Evolutionary conservation across 2,797 vertebrate species (phyloP).

Genomic region (Amblyopsis hoosieri): DNA sequence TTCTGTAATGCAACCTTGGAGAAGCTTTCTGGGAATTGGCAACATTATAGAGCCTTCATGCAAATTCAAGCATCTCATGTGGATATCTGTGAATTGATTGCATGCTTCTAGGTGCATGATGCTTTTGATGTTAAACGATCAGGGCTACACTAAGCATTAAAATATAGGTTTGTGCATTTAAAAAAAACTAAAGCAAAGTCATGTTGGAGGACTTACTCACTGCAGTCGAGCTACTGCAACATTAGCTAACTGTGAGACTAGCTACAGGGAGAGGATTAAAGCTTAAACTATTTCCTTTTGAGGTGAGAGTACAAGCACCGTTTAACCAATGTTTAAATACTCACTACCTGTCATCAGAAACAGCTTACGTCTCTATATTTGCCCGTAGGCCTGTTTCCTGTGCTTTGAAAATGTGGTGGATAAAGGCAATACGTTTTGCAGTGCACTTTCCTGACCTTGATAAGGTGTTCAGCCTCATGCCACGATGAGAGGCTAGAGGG

Average conservation of each 20-base stretch:
- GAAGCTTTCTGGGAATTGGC: slow-evolving; percentile 3
- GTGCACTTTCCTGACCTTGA: slow-evolving; percentile 68
- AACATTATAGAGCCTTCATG: background rate
- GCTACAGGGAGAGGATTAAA: slow-evolving; percentile 38
- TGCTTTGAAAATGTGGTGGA: slow-evolving; percentile 58
- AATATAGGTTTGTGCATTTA: slow-evolving; percentile 26
- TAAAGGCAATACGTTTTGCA: slow-evolving; percentile 61
- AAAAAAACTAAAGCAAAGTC: slow-evolving; percentile 46
- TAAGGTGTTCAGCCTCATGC: slow-evolving; percentile 57
- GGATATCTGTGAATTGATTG: slow-evolving; percentile 6
- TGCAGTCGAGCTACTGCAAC: slow-evolving; percentile 7
- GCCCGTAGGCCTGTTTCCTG: slow-evolving; percentile 34
- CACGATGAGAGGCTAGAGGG: slow-evolving; percentile 45
- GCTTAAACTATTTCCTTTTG: slow-evolving; percentile 27
- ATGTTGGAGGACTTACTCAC: slow-evolving; percentile 12
- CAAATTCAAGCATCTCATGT: slow-evolving; percentile 1
- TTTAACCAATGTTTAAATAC: slow-evolving; percentile 29
- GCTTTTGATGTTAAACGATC: slow-evolving; percentile 39
- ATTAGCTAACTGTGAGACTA: slow-evolving; percentile 26
- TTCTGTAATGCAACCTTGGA: background rate
- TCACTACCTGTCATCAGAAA: slow-evolving; percentile 54
- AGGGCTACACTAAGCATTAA: slow-evolving; percentile 20
- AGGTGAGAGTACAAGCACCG: slow-evolving; percentile 36
- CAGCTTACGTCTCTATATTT: slow-evolving; percentile 40
- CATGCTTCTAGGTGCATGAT: slow-evolving; percentile 9